These are phyloP conservation scores for Phainopepla nitens DNA, from an alignment of 2,113 vertebrate genomes.

Conservation along the genomic window DNA sequence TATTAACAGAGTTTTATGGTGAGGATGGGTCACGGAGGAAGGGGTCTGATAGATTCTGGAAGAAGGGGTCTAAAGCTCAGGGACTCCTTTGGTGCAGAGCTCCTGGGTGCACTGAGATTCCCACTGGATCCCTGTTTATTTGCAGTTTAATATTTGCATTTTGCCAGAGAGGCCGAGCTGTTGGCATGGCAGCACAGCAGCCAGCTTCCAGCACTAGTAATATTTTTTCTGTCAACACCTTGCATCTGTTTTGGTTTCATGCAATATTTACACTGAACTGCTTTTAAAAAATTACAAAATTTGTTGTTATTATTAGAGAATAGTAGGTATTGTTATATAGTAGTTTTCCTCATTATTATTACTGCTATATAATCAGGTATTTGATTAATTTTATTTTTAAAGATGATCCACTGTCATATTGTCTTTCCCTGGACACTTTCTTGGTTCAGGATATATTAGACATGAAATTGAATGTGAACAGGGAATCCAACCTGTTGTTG, in stretches of 20 bases:
- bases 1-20: rapidly evolving
- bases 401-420: not conserved
- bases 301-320: not conserved
- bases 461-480: not conserved
- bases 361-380: not conserved
- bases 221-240: not conserved
- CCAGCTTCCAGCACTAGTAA: not conserved
- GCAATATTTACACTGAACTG: not conserved
- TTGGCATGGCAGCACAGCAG: not conserved
- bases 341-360: not conserved
- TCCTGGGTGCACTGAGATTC: not conserved
- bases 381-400: not conserved
- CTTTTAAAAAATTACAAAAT: not conserved
- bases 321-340: not conserved
- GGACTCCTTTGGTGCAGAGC: not conserved
- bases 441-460: not conserved
- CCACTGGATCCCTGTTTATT: not conserved
- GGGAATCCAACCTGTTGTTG: not conserved
- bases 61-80: not conserved
- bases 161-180: not conserved
- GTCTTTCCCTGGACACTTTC: not conserved
- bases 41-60: rapidly evolving
- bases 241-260: not conserved
- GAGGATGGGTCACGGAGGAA: rapidly evolving
- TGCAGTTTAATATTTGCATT: not conserved